Evolutionary conservation across 2,113 vertebrate genomes (phyloP).

Genomic region (Chroicocephalus ridibundus): DNA sequence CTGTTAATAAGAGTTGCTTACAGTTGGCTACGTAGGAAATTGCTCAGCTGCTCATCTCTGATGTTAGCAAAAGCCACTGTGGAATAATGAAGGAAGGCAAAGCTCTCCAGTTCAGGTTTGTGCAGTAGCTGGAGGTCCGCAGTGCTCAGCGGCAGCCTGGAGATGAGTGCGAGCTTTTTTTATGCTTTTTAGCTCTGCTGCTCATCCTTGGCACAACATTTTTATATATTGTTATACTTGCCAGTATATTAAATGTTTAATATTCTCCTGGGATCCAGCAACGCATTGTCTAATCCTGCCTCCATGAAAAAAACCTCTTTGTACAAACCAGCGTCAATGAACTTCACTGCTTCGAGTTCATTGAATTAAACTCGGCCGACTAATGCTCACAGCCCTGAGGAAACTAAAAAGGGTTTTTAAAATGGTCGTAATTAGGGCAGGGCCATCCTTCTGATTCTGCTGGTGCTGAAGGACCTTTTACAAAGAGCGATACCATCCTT

Average conservation of each 20-base stretch:
- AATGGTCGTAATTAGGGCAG: slow-evolving; percentile 17
- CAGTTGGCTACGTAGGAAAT: not conserved
- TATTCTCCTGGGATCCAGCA: slow-evolving; percentile 27
- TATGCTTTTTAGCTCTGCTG: slow-evolving; percentile 13
- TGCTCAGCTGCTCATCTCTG: not conserved
- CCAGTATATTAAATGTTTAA: slow-evolving; percentile 59
- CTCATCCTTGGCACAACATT: not conserved
- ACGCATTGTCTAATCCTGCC: not conserved
- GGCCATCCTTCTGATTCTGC: not conserved
- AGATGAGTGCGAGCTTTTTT: not conserved
- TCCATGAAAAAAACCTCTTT: slow-evolving; percentile 4
- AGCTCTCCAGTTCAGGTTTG: not conserved
- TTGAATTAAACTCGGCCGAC: not conserved
- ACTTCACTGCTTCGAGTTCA: not conserved
- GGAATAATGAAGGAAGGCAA: not conserved
- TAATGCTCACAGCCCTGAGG: not conserved
- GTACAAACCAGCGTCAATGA: not conserved
- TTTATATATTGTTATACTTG: slow-evolving; percentile 35
- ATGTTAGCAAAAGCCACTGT: slow-evolving; percentile 6
- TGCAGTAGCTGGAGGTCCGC: not conserved
- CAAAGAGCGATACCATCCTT: not conserved
- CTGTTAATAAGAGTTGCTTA: slow-evolving; percentile 19
- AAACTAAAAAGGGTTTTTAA: not conserved
- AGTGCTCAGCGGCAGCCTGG: not conserved
- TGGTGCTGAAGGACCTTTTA: not conserved